Base-by-base conservation (phyloP, 2,113 vertebrate genomes). In the Fukomys damarensis region DNA sequence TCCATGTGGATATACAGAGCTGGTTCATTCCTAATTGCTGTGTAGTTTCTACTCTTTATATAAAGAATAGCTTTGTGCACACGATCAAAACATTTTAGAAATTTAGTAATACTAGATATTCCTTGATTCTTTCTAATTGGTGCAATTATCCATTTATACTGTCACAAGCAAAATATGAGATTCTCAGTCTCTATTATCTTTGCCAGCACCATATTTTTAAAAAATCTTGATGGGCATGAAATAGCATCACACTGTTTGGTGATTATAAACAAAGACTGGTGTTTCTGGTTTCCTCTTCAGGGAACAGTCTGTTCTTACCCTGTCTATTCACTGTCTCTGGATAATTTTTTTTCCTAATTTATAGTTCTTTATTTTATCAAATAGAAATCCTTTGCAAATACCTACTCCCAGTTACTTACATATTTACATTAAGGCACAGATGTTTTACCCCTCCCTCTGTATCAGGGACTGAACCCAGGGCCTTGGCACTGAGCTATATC, bases 281-380 rank as follows among this genome's bases (percentile, higher is more conserved):
- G 54, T 56, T 91, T 89, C 52, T n/a, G 54, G 91, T 35, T 92
- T 96, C 35, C 35, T 84, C 7, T 54, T 94, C 26, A 52, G 85
- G 35, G 6, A 82, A 65, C 0, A 86, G 89, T 0, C 41, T 72
- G 28, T 72, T 86, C 35, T 35, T 82, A 74, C 19, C 7, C 16
- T 93, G 59, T 52, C 30, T 61, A 72, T 32, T 46, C 19, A 83
- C 41, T 91, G 87, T 61, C 83, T 84, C 19, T 79, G 10, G 14
- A n/a, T 68, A 11, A 46, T 58, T 41, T 66, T 38, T 59, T 32
- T 14, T 11, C n/a, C 56, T 26, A 16, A 89, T 49, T 46, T 80
- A 19, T 59, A 52, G 58, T 70, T 87, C 20, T 79, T 94, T 77
- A 72, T 59, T 95, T 95, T 93, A 77, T 70, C 70, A 93, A 94